Evolutionary conservation across 2,113 vertebrate genomes (phyloP).

Genomic region (Gallinago jamesoni): DNA sequence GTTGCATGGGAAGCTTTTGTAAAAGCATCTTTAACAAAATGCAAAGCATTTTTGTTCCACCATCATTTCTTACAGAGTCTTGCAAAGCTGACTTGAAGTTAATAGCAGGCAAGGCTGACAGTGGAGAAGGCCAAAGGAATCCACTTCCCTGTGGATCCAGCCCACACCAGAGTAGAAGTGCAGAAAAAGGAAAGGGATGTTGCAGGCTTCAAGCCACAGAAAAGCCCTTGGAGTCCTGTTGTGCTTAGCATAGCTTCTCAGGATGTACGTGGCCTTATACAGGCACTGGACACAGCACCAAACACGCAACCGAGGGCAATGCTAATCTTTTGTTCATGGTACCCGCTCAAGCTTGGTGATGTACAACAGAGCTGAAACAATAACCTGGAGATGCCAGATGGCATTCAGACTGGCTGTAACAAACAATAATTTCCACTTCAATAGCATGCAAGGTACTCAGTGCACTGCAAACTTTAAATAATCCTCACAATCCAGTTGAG

Average conservation of each 20-base stretch:
- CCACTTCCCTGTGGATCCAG: background rate
- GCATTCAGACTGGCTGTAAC: background rate
- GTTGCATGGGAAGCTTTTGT: background rate
- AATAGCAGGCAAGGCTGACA: background rate
- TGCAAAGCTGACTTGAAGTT: background rate
- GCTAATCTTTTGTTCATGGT: background rate
- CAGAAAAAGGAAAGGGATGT: background rate
- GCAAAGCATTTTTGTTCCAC: background rate
- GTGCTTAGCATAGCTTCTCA: background rate
- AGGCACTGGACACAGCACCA: background rate
- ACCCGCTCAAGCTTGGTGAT: background rate
- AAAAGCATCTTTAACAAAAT: background rate
- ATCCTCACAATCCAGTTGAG: background rate
- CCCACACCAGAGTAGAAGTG: background rate
- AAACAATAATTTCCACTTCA: slow-evolving; percentile 32
- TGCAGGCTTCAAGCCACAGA: background rate
- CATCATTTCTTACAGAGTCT: background rate
- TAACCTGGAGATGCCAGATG: slow-evolving; percentile 1
- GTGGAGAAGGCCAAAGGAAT: background rate
- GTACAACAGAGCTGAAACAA: background rate
- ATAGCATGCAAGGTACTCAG: background rate
- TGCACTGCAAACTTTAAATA: background rate
- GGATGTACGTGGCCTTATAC: background rate
- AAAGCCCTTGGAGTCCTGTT: background rate
- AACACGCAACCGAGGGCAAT: background rate